Evolutionary conservation across 2,888 invertebrate genomes (phyloP).

Genomic region (Criorhina ranunculi): DNA sequence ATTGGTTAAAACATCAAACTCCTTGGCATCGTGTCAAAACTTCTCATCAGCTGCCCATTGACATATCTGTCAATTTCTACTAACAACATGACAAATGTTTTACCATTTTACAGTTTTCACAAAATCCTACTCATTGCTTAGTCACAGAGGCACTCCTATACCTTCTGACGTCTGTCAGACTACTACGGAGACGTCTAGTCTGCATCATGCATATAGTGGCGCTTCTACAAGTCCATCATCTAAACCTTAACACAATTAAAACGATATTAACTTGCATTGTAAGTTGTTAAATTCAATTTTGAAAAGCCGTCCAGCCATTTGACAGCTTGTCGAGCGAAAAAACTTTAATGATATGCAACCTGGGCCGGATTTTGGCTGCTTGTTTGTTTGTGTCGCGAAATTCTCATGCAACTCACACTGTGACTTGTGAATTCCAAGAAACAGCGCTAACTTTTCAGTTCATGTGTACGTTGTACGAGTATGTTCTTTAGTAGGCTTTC

Average conservation of each 20-base stretch:
- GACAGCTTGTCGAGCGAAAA: slow-evolving; percentile 46
- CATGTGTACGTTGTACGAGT: slow-evolving; percentile 35
- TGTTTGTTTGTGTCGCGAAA: slow-evolving; percentile 27
- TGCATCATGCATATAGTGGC: slow-evolving; percentile 50
- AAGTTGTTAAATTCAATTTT: slow-evolving; percentile 7
- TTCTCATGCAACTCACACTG: slow-evolving; percentile 67
- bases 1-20: neutral
- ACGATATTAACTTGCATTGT: slow-evolving; percentile 47
- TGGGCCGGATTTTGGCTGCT: slow-evolving; percentile 50
- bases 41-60: slow-evolving; percentile 14
- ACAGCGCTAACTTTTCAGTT: slow-evolving; percentile 13
- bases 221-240: slow-evolving; percentile 10
- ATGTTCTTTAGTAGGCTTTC: slow-evolving; percentile 9
- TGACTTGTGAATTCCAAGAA: slow-evolving; percentile 58
- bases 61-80: slow-evolving; percentile 21
- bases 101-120: slow-evolving; percentile 28
- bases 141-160: slow-evolving; percentile 32
- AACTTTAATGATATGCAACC: slow-evolving; percentile 59
- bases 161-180: slow-evolving; percentile 40
- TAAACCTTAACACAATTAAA: slow-evolving; percentile 61
- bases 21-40: neutral
- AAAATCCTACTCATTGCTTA: slow-evolving; percentile 56
- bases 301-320: slow-evolving; percentile 36
- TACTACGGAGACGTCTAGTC: slow-evolving; percentile 51
- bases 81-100: slow-evolving; percentile 32